Base-by-base conservation (phyloP, 2,113 vertebrate species). In the Natator depressus region DNA sequence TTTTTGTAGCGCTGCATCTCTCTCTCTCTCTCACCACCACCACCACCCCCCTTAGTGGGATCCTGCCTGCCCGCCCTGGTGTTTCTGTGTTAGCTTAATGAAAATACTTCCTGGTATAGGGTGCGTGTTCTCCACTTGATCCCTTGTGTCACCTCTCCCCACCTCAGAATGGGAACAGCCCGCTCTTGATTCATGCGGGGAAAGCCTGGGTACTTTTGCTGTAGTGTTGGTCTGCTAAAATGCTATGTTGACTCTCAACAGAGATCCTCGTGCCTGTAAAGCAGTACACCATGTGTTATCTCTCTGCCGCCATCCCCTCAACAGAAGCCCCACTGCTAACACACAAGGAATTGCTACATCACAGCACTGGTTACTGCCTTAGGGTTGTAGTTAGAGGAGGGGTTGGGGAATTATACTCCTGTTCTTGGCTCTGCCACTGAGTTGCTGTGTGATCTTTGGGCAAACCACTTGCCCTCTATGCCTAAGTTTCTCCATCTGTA, bases 1-100 rank as follows among this genome's bases (percentile, higher is more conserved):
- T 97, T 97, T 95, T 93, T 83, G 84, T 88, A 75, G 92, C 90
- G 87, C 92, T 94, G 13, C 85, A 89, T n/a, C n/a, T n/a, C n/a
- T n/a, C n/a, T n/a, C n/a, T n/a, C n/a, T n/a, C n/a, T n/a, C n/a
- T n/a, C n/a, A n/a, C n/a, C n/a, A n/a, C n/a, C n/a, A n/a, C n/a
- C n/a, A n/a, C n/a, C n/a, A n/a, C n/a, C n/a, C n/a, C n/a, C n/a
- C n/a, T 49, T 96, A 89, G 83, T 84, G 0, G 95, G 96, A 94
- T 92, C 85, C 89, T 89, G 53, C 27, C 59, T 62, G 59, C 96
- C 92, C 95, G 93, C 75, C 92, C 86, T 0, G 10, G 10, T 0
- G 1, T 89, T 97, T 89, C 25, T 51, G 11, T 8, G 13, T 38
- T 82, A 38, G 81, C 53, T 86, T 93, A 51, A 42, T 55, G 8